Conservation (phyloP, 1,140 invertebrate genomes). For the Lithobius niger region DNA sequence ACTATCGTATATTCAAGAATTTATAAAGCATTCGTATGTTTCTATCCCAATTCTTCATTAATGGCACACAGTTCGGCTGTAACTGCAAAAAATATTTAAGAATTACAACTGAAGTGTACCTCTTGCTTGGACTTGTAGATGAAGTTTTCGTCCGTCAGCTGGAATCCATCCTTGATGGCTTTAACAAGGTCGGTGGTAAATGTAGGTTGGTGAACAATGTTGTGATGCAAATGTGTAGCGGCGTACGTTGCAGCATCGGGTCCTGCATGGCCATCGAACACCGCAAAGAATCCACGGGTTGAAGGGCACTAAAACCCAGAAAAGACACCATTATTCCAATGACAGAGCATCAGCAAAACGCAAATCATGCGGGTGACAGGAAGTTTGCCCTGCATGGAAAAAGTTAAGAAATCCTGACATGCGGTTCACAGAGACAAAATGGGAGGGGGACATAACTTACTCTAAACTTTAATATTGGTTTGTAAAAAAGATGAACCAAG, state of each 20-base stretch:
- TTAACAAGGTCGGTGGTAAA: constrained; percentile 50
- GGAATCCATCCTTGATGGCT: constrained; percentile 68
- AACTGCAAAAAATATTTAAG: neutral
- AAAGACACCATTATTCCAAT: too few relatives aligned
- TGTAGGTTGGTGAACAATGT: constrained; percentile 55
- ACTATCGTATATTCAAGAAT: too few relatives aligned
- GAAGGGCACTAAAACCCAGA: constrained; percentile 40
- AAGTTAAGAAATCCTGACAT: neutral
- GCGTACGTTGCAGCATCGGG: constrained; percentile 74
- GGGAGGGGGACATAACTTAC: too few relatives aligned
- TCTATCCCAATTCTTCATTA: too few relatives aligned
- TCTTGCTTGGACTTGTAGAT: constrained; percentile 53
- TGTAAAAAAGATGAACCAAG: too few relatives aligned
- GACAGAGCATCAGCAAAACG: neutral
- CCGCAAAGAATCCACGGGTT: constrained; percentile 74
- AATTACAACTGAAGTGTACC: constrained; percentile 30
- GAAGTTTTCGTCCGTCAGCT: constrained; percentile 66
- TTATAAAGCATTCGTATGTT: too few relatives aligned
- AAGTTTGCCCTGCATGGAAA: neutral
- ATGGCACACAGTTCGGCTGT: too few relatives aligned
- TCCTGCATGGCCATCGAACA: constrained; percentile 94
- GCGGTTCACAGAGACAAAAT: neutral
- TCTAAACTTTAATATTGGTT: too few relatives aligned
- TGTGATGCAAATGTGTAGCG: constrained; percentile 73
- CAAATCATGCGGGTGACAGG: neutral